Evolutionary conservation across 1,140 invertebrate species (phyloP), one percentile per base, ranked within the genome.

Genomic region (Lepidotrigona ventralis): DNA sequence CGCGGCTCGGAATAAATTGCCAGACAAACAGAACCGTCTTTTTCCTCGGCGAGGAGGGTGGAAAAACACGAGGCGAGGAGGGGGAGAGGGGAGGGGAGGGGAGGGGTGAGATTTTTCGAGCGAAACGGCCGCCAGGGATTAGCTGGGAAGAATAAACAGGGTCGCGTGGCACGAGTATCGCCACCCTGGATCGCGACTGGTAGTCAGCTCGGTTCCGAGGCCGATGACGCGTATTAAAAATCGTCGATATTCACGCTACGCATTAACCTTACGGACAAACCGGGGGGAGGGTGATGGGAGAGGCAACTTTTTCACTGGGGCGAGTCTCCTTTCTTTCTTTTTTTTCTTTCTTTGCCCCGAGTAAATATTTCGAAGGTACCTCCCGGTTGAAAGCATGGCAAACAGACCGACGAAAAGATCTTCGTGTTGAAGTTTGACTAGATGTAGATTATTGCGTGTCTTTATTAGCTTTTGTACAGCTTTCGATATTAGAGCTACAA

Each of bases 71-170:
- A 0, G 8, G 21, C 29, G 29, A 53, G 26, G 77, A 2, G 26
- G 0, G 46, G 15, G 1, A 3, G 29, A 53, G 26, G 77, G 5
- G 26, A 1, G 46, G 15, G 1, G 11, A 26, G n/a, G 39, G 29
- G n/a, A n/a, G 33, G 75, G 15, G 21, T 63, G 68, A 19, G 23
- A 26, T 26, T 71, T 71, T 71, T 71, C 69, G 69, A 26, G 46
- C 69, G 69, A 9, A 33, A 71, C 69, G 15, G 17, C 15, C 79
- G 63, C 56, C 60, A 29, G 79, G 75, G 85, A 91, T 91, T 90
- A 90, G 89, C 68, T 86, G 85, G 77, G 86, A 86, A 90, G 88
- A 83, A 90, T 88, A 91, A 91, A 91, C 88, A 91, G 53, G 75
- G 90, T 88, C 89, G 78, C 88, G 88, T 91, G 89, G 81, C 85